Base-by-base conservation (phyloP, 2,797 vertebrate species). In the Pagetopsis macropterus region DNA sequence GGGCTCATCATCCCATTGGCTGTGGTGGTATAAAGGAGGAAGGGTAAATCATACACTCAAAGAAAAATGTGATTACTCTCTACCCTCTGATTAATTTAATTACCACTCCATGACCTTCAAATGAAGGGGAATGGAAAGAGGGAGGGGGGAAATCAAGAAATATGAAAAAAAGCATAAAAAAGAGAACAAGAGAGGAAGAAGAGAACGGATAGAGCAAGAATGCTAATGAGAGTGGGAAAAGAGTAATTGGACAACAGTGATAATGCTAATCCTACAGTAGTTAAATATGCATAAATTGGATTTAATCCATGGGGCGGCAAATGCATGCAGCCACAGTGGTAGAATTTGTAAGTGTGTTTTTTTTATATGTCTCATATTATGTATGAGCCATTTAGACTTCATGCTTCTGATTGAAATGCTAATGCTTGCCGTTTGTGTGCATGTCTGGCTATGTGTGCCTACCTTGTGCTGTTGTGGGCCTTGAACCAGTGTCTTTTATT, bases 271-370 rank as follows among this genome's bases (percentile, higher is more conserved):
- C 82, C 81, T 84, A 60, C 79, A 78, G 65, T 74, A 59, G 75
- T 87, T 90, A 85, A 88, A 88, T 81, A 81, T 85, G 72, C 62
- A 83, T 87, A 85, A 82, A 88, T 78, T 78, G 79, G 74, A 84
- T 87, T 87, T 85, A 88, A 88, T 89, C 86, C 81, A 84, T 50
- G 48, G 65, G 79, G 75, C 49, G 23, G 84, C 46, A 77, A 79
- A 82, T 67, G 83, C n/a, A 19, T 55, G 50, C 61, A 50, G 72
- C 56, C 50, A 61, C 60, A 63, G 66, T 33, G 17, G 73, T 75
- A 46, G 84, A 80, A 82, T 72, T 19, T 67, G 59, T 66, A 63
- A 83, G 73, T 79, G 75, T 76, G 70, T 2, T 23, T 21, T 78
- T 89, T 90, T 83, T 86, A 87, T 84, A 84, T 77, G 72, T 75